Conservation (phyloP, 2,888 invertebrate species). For the Tiliacea citrago region DNA sequence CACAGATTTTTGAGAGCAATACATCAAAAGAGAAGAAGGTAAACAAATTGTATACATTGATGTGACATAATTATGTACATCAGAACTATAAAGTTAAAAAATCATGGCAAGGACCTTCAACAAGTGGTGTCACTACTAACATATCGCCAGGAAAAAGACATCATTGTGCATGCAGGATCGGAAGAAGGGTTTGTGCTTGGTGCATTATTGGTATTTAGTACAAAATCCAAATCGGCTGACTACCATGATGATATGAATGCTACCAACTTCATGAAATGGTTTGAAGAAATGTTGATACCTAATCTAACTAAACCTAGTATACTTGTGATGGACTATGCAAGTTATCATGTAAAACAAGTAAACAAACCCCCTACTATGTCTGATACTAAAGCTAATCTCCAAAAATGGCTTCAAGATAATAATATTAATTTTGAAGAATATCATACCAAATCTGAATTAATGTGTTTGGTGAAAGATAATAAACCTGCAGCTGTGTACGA, state of each 20-base stretch:
- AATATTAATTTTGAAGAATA: slow-evolving; percentile 31
- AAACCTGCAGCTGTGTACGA: background rate
- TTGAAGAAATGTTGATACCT: slow-evolving; percentile 38
- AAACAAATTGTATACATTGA: slow-evolving; percentile 40
- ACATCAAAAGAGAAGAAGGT: slow-evolving; percentile 12
- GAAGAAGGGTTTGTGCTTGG: slow-evolving; percentile 54
- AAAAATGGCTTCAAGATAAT: slow-evolving; percentile 37
- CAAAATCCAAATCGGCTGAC: slow-evolving; percentile 52
- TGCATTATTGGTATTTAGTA: slow-evolving; percentile 55
- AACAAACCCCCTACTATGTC: slow-evolving; percentile 32
- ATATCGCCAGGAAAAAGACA: slow-evolving; percentile 51
- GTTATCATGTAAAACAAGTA: slow-evolving; percentile 35
- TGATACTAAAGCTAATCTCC: slow-evolving; percentile 28
- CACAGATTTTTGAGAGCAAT: slow-evolving; percentile 19
- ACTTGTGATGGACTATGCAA: slow-evolving; percentile 32
- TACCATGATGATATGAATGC: slow-evolving; percentile 53
- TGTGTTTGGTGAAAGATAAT: background rate
- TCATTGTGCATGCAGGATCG: slow-evolving; percentile 56
- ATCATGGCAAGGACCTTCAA: slow-evolving; percentile 50
- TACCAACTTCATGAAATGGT: slow-evolving; percentile 51
- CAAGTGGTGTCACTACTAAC: slow-evolving; percentile 34
- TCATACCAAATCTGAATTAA: background rate
- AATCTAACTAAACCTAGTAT: slow-evolving; percentile 42
- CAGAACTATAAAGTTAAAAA: slow-evolving; percentile 45
- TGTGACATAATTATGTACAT: slow-evolving; percentile 45